These are phyloP conservation scores for Dioctria linearis DNA, from an alignment of 2,888 invertebrate genomes.

Conservation along the genomic window DNA sequence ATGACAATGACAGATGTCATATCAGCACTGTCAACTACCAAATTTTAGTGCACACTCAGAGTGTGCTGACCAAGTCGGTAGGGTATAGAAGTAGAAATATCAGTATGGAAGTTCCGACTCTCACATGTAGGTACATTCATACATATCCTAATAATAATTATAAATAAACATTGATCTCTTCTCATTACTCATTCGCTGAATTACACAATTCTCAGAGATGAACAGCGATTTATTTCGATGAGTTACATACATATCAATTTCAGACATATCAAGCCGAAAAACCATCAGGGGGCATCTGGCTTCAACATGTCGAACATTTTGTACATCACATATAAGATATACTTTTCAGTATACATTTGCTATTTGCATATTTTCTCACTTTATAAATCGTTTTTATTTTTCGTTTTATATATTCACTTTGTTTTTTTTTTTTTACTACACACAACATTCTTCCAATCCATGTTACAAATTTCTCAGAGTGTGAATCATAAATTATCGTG, in stretches of 20 bases:
- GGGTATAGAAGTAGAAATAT: no score
- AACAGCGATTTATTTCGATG: background rate
- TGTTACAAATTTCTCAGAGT: conserved; percentile 41
- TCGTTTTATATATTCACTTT: background rate
- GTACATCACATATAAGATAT: background rate
- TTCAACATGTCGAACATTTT: background rate
- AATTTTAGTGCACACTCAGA: no score
- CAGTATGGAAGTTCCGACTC: no score
- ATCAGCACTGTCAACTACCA: no score
- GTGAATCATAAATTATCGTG: conserved; percentile 40
- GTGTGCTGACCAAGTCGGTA: no score
- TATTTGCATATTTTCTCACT: background rate
- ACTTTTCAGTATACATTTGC: no score
- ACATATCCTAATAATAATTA: no score
- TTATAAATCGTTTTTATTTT: background rate
- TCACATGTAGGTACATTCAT: no score
- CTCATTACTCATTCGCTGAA: no score
- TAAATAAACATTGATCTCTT: no score
- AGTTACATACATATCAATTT: background rate
- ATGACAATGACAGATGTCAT: no score
- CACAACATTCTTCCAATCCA: background rate
- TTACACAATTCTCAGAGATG: no score
- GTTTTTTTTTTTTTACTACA: background rate
- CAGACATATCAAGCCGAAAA: background rate
- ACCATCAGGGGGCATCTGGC: conserved; percentile 5